Evolutionary conservation across 2,797 vertebrate genomes (phyloP).

Genomic region (Vireo griseus): DNA sequence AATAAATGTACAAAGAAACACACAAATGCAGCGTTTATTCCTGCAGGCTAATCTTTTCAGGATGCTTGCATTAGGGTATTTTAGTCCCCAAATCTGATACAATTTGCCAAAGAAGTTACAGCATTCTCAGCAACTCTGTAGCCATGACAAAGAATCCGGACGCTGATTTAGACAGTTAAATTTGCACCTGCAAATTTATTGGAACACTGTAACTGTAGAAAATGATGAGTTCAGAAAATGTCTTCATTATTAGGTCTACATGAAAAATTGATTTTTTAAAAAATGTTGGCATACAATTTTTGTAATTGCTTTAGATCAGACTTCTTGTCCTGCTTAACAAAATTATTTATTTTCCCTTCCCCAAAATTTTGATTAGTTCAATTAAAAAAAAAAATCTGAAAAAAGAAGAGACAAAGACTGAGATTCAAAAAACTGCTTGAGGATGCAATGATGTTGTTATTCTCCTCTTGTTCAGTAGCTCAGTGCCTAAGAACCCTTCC

Average conservation of each 20-base stretch:
- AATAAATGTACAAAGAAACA: background rate
- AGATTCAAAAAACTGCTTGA: background rate
- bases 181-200: conserved; percentile 26
- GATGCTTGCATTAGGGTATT: background rate
- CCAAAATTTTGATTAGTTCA: background rate
- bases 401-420: background rate
- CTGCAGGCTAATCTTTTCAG: background rate
- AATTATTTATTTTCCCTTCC: background rate
- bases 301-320: background rate
- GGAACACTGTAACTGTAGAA: background rate
- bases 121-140: background rate
- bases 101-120: background rate
- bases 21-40: background rate
- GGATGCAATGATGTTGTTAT: background rate
- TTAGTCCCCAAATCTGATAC: background rate
- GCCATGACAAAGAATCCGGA: background rate
- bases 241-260: background rate
- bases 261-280: background rate
- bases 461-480: background rate
- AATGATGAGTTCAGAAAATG: background rate
- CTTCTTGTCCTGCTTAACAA: background rate
- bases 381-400: background rate
- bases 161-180: conserved; percentile 9
- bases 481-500: background rate
- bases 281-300: background rate